A percentile compares a stretch with the other conserved stretches of the same genome.
Evolutionary conservation across 1,140 invertebrate species (phyloP).

Genomic region (Ips nitidus): DNA sequence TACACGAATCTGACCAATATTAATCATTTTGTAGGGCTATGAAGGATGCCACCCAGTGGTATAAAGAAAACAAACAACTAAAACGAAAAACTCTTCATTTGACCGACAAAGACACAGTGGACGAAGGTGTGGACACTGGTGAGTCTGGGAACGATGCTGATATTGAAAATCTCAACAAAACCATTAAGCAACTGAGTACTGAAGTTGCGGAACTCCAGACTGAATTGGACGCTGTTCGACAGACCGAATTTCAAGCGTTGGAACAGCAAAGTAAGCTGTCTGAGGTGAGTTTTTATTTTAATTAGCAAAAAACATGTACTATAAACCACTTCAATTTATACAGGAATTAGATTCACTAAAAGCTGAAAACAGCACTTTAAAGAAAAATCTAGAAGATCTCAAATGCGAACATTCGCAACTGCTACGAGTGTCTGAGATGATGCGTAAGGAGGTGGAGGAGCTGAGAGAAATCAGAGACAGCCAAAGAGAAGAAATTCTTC

Average conservation of each 20-base stretch:
- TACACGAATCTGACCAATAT: too few relatives aligned
- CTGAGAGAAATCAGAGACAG: slow-evolving; percentile 62
- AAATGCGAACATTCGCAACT: slow-evolving; percentile 61
- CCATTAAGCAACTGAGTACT: slow-evolving; percentile 63
- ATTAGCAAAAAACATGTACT: neutral
- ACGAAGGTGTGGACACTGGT: slow-evolving; percentile 53
- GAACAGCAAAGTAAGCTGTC: slow-evolving; percentile 59
- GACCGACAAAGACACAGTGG: slow-evolving; percentile 51
- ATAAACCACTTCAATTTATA: slow-evolving; percentile 1
- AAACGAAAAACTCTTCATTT: slow-evolving; percentile 64
- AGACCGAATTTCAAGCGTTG: slow-evolving; percentile 71
- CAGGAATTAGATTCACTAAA: slow-evolving; percentile 62
- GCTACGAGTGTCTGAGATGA: slow-evolving; percentile 63
- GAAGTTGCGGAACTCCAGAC: slow-evolving; percentile 68
- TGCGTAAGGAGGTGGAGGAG: slow-evolving; percentile 63
- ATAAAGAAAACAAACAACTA: slow-evolving; percentile 70
- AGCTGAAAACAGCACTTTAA: slow-evolving; percentile 52
- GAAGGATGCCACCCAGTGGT: slow-evolving; percentile 66
- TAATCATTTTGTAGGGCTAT: slow-evolving; percentile 54
- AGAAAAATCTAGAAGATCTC: slow-evolving; percentile 59
- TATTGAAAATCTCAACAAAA: slow-evolving; percentile 67
- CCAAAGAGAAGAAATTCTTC: slow-evolving; percentile 61
- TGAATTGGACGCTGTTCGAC: slow-evolving; percentile 62
- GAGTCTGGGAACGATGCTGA: slow-evolving; percentile 64
- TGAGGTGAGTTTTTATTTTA: slow-evolving; percentile 50